These are phyloP conservation scores for Sphecodes monilicornis DNA, from an alignment of 2,888 invertebrate genomes.

Conservation along the genomic window DNA sequence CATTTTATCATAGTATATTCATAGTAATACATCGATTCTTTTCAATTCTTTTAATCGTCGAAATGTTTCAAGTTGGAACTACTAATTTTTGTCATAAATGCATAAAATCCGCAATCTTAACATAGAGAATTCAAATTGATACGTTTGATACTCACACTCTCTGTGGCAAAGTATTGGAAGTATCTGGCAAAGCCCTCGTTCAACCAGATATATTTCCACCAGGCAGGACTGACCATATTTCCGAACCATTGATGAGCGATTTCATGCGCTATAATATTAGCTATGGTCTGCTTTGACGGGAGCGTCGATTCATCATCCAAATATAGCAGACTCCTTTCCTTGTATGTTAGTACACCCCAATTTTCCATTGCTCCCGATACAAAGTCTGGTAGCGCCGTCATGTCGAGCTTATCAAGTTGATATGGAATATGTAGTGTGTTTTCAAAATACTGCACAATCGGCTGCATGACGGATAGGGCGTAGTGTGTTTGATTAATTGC, in stretches of 20 bases:
- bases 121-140: not conserved
- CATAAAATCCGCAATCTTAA: not conserved
- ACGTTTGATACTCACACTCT: conserved; percentile 73
- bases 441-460: conserved; percentile 84
- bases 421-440: conserved; percentile 82
- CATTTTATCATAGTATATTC: no score
- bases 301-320: conserved; percentile 82
- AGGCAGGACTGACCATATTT: conserved; percentile 80
- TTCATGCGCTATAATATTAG: conserved; percentile 85
- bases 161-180: conserved; percentile 84
- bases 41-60: no score
- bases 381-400: conserved; percentile 87
- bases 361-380: conserved; percentile 86
- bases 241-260: conserved; percentile 86
- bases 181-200: conserved; percentile 86
- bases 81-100: not conserved
- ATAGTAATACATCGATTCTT: no score
- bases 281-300: conserved; percentile 72
- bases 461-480: conserved; percentile 85
- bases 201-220: conserved; percentile 84
- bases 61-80: no score
- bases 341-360: conserved; percentile 83
- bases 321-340: conserved; percentile 93
- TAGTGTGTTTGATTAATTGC: conserved; percentile 89
- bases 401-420: conserved; percentile 85